A percentile compares a stretch with the other conserved stretches of the same genome.
Conservation (phyloP, 2,888 invertebrate genomes). For the Molorchus minor region DNA sequence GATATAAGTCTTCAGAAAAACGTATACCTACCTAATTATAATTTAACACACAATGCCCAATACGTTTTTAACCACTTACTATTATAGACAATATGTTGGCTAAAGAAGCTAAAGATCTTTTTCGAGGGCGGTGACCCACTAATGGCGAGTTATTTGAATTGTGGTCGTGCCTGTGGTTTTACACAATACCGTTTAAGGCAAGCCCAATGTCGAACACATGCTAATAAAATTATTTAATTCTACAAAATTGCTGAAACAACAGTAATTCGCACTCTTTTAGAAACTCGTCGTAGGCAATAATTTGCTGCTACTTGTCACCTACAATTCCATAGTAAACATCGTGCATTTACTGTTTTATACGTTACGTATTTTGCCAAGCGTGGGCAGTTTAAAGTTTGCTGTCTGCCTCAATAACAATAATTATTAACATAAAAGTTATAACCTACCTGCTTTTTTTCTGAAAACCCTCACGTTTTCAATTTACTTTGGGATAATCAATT, state of each 20-base stretch:
- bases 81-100: no score
- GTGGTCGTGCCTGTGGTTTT: slow-evolving; percentile 17
- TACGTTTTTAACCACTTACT: no score
- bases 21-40: no score
- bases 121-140: slow-evolving; percentile 33
- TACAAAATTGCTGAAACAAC: slow-evolving; percentile 5
- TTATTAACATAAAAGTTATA: not conserved
- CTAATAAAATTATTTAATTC: slow-evolving; percentile 24
- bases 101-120: no score
- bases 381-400: no score
- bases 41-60: no score
- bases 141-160: slow-evolving; percentile 18
- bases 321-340: slow-evolving; percentile 15
- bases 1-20: no score
- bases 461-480: slow-evolving; percentile 15
- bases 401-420: no score
- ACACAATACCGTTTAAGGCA: slow-evolving; percentile 28
- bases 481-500: slow-evolving; percentile 15
- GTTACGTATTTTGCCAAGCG: not conserved
- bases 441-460: slow-evolving; percentile 10
- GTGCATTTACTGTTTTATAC: slow-evolving; percentile 4
- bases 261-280: slow-evolving; percentile 12
- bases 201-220: slow-evolving; percentile 27
- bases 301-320: slow-evolving; percentile 14
- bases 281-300: slow-evolving; percentile 7